These are phyloP conservation scores for Ecdyonurus torrentis DNA, from an alignment of 2,888 invertebrate genomes.

Conservation along the genomic window DNA sequence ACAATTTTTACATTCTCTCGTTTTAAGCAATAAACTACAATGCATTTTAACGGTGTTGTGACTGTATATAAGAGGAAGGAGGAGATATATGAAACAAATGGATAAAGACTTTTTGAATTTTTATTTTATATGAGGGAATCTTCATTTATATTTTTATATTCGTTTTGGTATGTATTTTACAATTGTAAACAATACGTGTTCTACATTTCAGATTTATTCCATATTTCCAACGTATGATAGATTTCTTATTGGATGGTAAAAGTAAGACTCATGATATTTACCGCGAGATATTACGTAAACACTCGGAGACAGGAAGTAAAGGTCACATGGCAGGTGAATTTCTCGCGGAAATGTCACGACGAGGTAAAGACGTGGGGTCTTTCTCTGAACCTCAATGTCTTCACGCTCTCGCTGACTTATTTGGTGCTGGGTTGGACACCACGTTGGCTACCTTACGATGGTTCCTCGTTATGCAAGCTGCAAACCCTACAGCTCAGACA, in stretches of 20 bases:
- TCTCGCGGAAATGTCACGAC: slow-evolving; percentile 34
- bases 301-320: slow-evolving; percentile 21
- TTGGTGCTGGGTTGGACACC: slow-evolving; percentile 76
- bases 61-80: too few species aligned
- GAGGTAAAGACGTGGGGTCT: slow-evolving; percentile 30
- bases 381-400: slow-evolving; percentile 50
- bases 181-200: too few species aligned
- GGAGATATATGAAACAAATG: too few species aligned
- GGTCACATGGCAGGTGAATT: slow-evolving; percentile 42
- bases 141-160: too few species aligned
- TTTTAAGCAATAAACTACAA: too few species aligned
- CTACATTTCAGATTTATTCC: slow-evolving; percentile 39
- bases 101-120: too few species aligned
- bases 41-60: too few species aligned
- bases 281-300: slow-evolving; percentile 43
- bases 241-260: slow-evolving; percentile 49
- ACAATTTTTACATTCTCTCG: too few species aligned
- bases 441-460: slow-evolving; percentile 63
- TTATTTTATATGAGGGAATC: too few species aligned
- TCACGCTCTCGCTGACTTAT: slow-evolving; percentile 63
- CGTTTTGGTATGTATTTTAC: too few species aligned
- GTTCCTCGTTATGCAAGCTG: slow-evolving; percentile 63
- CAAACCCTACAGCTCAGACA: slow-evolving; percentile 47
- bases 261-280: slow-evolving; percentile 55
- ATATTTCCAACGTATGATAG: slow-evolving; percentile 42